These are phyloP conservation scores for Leptinotarsa undecemlineata DNA, from an alignment of 1,140 invertebrate species.

Conservation along the genomic window DNA sequence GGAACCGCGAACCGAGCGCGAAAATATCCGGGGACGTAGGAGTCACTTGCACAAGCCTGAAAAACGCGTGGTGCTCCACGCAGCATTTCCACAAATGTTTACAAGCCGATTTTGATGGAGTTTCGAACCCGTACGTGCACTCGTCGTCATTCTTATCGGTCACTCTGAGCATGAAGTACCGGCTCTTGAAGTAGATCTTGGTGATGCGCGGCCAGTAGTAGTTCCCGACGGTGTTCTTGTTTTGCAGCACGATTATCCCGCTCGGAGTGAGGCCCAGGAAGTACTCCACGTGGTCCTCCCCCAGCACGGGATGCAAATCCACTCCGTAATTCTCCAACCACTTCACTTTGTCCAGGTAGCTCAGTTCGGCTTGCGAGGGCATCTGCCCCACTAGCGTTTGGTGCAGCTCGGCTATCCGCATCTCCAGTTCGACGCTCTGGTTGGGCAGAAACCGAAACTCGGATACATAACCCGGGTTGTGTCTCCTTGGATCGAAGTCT, in stretches of 20 bases:
- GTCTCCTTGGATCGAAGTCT: conserved; percentile 90
- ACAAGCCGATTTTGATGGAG: conserved; percentile 91
- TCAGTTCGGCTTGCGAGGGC: conserved; percentile 90
- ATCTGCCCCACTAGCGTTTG: conserved; percentile 79
- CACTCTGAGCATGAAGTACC: conserved; percentile 94
- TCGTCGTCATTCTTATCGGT: conserved; percentile 96
- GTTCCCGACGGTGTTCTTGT: conserved; percentile 95
- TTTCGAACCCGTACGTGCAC: conserved; percentile 93
- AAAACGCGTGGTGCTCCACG: conserved; percentile 97
- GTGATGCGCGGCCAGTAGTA: conserved; percentile 99
- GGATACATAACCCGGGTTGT: conserved; percentile 90
- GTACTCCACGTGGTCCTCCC: conserved; percentile 96
- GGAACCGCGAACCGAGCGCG: conserved; percentile 70
- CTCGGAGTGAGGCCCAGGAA: conserved; percentile 96
- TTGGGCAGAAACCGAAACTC: conserved; percentile 95
- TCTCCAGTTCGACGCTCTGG: conserved; percentile 90
- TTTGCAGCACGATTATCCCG: conserved; percentile 94
- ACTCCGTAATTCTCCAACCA: conserved; percentile 97
- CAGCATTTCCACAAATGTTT: conserved; percentile 99
- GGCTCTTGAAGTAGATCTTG: conserved; percentile 94
- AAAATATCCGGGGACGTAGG: conserved; percentile 72
- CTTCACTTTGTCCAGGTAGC: conserved; percentile 92
- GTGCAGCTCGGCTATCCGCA: conserved; percentile 86
- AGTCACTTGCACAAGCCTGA: conserved; percentile 82
- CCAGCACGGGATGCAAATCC: conserved; percentile 95